Conservation (phyloP, 2,113 vertebrate genomes). For the Orientallactaga bullata region DNA sequence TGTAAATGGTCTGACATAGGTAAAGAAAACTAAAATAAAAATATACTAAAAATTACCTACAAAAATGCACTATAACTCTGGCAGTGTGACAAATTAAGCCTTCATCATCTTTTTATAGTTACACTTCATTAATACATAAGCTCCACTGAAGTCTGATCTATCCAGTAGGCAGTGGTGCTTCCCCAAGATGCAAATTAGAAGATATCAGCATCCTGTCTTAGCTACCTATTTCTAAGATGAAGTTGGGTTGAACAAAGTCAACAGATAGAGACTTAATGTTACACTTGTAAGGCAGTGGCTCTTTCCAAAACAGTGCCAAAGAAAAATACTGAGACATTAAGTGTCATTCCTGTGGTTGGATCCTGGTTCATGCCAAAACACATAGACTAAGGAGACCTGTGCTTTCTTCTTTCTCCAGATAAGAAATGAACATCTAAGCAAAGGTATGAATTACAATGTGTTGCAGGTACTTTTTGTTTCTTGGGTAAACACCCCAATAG, state of each 20-base stretch:
- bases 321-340: not conserved
- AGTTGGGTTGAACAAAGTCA: not conserved
- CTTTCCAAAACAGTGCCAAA: not conserved
- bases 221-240: not conserved
- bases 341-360: not conserved
- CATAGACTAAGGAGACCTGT: not conserved
- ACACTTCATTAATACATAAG: not conserved
- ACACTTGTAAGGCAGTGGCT: not conserved
- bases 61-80: too few relatives aligned
- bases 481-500: too few relatives aligned
- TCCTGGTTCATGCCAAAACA: not conserved
- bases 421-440: not conserved
- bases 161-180: not conserved
- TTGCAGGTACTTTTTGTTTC: too few relatives aligned
- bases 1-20: too few relatives aligned
- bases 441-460: not conserved
- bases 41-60: too few relatives aligned
- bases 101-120: not conserved
- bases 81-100: not conserved
- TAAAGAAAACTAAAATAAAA: not conserved
- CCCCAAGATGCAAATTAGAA: not conserved
- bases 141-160: too few relatives aligned
- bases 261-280: not conserved
- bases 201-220: not conserved
- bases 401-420: rapidly evolving